Base-by-base conservation (phyloP, 2,113 vertebrate species). In the Etheostoma spectabile region DNA sequence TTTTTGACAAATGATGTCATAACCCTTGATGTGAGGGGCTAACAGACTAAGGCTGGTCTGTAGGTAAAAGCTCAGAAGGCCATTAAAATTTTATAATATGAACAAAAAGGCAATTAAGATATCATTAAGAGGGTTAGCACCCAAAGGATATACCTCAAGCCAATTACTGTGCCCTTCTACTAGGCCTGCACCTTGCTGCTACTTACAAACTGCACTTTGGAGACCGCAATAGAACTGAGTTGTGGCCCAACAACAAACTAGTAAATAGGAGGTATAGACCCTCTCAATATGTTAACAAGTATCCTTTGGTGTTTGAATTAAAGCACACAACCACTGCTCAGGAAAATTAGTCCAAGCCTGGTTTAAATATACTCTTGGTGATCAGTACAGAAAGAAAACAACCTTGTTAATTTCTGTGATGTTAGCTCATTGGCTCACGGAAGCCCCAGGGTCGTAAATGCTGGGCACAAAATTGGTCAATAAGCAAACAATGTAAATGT, bases 81-180 rank as follows among this genome's bases (percentile, higher is more conserved):
- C 89, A 92, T 94, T 91, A 92, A 91, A 87, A 90, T 89, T 86
- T 93, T 82, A 94, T 92, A 92, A 86, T 88, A 85, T 84, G 86
- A 89, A 91, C 90, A 90, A 91, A 93, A 93, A 93, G 86, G 88
- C 88, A 92, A 91, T 93, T 92, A 93, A 81, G 83, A 92, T 86
- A 90, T 91, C 90, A 92, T 93, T 93, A 92, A 83, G 76, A 68
- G 83, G 85, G 85, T 86, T 83, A 88, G 82, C 64, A 77, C 87
- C 82, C 81, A 80, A 68, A 80, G 89, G 88, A 89, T 89, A 87
- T 61, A 85, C 74, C 82, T 81, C 66, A 74, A 89, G 84, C 83
- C 65, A 74, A 80, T 85, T 81, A 80, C 79, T 73, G 65, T 69
- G 68, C 66, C 78, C 82, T 86, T 86, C 71, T 68, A 19, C 82